phyloP scores from a whole-genome alignment of 30 jellyfish, hydroid and myxozoan genomes.

The Chrysaora quinquecirrha region DNA sequence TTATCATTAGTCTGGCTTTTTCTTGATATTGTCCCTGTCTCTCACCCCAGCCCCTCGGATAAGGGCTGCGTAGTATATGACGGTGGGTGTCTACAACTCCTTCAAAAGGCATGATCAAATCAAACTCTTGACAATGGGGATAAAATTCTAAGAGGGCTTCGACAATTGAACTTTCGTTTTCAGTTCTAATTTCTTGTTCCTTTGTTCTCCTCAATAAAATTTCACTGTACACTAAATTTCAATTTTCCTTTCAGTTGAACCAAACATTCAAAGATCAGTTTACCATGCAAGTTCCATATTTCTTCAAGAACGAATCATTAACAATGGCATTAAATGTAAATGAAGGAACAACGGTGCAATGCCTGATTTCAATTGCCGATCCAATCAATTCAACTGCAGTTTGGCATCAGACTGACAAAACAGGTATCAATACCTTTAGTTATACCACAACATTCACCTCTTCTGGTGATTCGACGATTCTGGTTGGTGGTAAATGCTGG shows the following conservation, averaged over 20 bases:
- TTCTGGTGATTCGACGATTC: constrained; percentile 22
- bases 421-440: neutral
- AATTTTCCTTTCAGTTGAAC: constrained; percentile 13
- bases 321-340: constrained; percentile 1
- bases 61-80: too few species aligned
- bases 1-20: too few species aligned
- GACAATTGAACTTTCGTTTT: too few species aligned
- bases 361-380: constrained; percentile 34
- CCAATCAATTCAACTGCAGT: neutral
- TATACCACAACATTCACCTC: constrained; percentile 13
- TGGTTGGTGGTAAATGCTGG: constrained; percentile 47
- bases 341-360: constrained; percentile 38
- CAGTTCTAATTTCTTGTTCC: too few species aligned
- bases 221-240: too few species aligned
- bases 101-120: too few species aligned
- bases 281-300: constrained; percentile 34
- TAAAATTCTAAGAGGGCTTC: too few species aligned
- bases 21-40: too few species aligned
- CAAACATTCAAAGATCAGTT: constrained; percentile 41
- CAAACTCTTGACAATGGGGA: too few species aligned
- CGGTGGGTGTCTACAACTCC: too few species aligned
- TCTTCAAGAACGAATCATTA: constrained; percentile 46
- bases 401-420: neutral
- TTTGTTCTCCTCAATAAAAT: too few species aligned
- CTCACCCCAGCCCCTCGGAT: too few species aligned